These are phyloP conservation scores for Platycnemis pennipes DNA, from an alignment of 2,888 invertebrate species.

Conservation along the genomic window DNA sequence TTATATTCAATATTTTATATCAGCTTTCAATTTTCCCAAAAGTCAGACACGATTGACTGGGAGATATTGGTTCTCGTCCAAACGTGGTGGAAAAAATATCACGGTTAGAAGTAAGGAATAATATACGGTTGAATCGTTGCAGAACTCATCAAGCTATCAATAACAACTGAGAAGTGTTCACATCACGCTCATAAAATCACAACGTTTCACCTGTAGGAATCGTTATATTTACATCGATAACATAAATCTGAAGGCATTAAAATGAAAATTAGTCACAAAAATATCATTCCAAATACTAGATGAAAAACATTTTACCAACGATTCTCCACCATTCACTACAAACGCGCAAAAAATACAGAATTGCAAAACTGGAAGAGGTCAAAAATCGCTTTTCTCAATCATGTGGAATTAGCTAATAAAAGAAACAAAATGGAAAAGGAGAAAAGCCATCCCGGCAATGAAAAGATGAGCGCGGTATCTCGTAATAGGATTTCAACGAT, in stretches of 20 bases:
- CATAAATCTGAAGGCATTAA: too few relatives aligned
- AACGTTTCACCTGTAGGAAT: neutral
- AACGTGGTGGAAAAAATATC: neutral
- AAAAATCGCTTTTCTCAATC: neutral
- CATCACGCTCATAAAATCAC: neutral
- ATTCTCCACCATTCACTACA: too few relatives aligned
- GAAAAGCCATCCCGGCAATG: neutral
- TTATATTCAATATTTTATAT: neutral
- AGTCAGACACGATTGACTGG: neutral
- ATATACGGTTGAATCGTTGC: neutral
- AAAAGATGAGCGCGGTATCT: constrained; percentile 36
- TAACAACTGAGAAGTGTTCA: neutral
- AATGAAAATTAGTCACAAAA: neutral
- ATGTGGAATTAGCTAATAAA: neutral
- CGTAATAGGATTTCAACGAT: constrained; percentile 26
- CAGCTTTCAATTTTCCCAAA: neutral
- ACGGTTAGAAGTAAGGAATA: neutral
- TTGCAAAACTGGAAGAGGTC: too few relatives aligned
- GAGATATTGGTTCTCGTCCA: neutral
- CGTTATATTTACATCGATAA: too few relatives aligned
- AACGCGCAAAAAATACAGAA: too few relatives aligned
- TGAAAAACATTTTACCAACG: too few relatives aligned
- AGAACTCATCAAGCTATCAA: neutral
- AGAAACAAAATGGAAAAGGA: neutral
- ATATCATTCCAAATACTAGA: too few relatives aligned